A percentile compares a stretch with the other conserved stretches of the same genome.
phyloP scores from a whole-genome alignment of 2,113 vertebrate species.

The mouse (Mus musculus) region GRCm39 chr11:113747001-113747500 shows the following conservation, averaged over 20 bases:
- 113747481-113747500: conserved; percentile 96
- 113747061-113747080: not conserved
- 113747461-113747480: conserved; percentile 98
- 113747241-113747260: accelerated
- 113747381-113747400: not conserved
- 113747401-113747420: not conserved
- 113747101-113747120: accelerated
- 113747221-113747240: not conserved
- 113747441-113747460: conserved; percentile 92
- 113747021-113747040: accelerated
- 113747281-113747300: accelerated
- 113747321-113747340: accelerated
- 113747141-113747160: accelerated
- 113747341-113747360: not conserved
- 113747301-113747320: accelerated
- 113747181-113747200: accelerated
- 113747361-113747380: not conserved
- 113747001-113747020: accelerated
- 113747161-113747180: not conserved
- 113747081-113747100: not conserved
- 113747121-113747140: accelerated
- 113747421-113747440: accelerated
- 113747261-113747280: accelerated
- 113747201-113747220: accelerated
- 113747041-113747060: not conserved